Conservation (phyloP, 1,140 invertebrate genomes). For the Bathynomus jamesi region DNA sequence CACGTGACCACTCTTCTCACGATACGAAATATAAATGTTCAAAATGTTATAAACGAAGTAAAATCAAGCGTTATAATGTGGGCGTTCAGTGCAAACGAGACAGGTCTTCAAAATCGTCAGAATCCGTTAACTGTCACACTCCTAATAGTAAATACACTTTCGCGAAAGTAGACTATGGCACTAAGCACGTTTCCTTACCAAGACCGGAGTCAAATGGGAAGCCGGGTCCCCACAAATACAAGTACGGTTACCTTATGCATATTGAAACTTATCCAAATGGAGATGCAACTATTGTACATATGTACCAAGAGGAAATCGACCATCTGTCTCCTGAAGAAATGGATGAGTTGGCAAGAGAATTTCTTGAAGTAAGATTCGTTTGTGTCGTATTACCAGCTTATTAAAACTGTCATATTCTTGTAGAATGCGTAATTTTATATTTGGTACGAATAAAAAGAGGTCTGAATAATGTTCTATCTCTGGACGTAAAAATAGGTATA, state of each 20-base stretch:
- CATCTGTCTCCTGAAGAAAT: slow-evolving; percentile 63
- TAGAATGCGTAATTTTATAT: too few species aligned
- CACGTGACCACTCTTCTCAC: slow-evolving; percentile 1
- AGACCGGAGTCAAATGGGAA: slow-evolving; percentile 43
- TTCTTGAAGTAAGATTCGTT: slow-evolving; percentile 58
- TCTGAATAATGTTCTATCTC: neutral
- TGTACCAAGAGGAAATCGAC: slow-evolving; percentile 86
- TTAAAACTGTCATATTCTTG: too few species aligned
- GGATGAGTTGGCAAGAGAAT: slow-evolving; percentile 77
- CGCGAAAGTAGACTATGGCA: slow-evolving; percentile 44
- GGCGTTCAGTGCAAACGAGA: slow-evolving; percentile 55
- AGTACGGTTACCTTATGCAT: slow-evolving; percentile 67
- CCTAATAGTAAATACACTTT: slow-evolving; percentile 8
- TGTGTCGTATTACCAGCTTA: too few species aligned
- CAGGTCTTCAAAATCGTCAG: slow-evolving; percentile 39
- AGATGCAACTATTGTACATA: slow-evolving; percentile 82
- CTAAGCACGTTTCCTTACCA: slow-evolving; percentile 44
- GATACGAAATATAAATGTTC: slow-evolving; percentile 33
- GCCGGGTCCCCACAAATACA: slow-evolving; percentile 46
- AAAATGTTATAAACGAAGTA: slow-evolving; percentile 38
- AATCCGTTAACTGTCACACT: slow-evolving; percentile 40
- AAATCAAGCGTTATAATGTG: slow-evolving; percentile 51
- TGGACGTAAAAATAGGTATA: neutral
- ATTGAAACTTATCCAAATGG: slow-evolving; percentile 92
- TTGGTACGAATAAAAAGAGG: too few species aligned